phyloP scores from a whole-genome alignment of 2,888 invertebrate species.

The Lasioglossum vierecki region DNA sequence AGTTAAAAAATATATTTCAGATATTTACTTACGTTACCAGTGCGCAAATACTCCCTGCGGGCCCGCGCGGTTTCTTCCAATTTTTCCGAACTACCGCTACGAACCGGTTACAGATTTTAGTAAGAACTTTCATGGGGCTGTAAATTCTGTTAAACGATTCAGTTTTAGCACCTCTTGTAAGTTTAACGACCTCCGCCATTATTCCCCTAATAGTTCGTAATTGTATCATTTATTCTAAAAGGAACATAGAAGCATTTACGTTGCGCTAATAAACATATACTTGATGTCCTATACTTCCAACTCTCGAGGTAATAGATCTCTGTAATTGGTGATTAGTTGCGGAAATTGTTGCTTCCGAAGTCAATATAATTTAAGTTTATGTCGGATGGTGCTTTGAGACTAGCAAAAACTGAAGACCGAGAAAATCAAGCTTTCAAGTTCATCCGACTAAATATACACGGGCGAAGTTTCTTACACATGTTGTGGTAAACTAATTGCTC shows the following conservation, averaged over 20 bases:
- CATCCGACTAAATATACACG: no score
- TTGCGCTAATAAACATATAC: background rate
- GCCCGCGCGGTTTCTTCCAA: background rate
- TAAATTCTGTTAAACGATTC: constrained; percentile 32
- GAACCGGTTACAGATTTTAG: constrained; percentile 13
- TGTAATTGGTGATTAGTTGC: background rate
- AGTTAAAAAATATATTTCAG: background rate
- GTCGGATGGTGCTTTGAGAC: background rate
- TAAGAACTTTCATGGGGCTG: constrained; percentile 2
- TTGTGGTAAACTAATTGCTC: no score
- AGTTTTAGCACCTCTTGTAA: constrained; percentile 23
- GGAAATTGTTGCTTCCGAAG: background rate
- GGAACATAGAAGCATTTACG: background rate
- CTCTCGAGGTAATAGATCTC: background rate
- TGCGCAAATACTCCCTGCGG: background rate
- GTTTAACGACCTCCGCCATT: constrained; percentile 27
- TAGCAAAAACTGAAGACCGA: background rate
- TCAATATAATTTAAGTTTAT: background rate
- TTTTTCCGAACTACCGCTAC: background rate
- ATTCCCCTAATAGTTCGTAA: constrained; percentile 7
- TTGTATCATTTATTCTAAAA: background rate
- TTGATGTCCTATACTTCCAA: background rate
- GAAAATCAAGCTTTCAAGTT: background rate
- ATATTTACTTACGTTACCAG: background rate
- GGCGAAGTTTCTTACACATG: no score